Evolutionary conservation across 2,113 vertebrate species (phyloP).

Genomic region (Galeopterus variegatus): DNA sequence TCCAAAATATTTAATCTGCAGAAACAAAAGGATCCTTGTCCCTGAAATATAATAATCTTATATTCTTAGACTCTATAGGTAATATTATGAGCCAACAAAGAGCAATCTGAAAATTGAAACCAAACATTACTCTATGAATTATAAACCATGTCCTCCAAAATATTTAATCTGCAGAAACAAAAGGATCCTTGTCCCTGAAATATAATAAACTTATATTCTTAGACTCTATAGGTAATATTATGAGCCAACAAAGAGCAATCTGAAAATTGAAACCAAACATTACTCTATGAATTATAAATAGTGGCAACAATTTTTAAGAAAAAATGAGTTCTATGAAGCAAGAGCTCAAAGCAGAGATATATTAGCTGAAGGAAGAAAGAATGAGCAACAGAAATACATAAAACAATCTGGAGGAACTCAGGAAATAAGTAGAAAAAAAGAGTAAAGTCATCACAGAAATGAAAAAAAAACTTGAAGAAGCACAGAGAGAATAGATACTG

Average conservation of each 20-base stretch:
- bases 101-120: neutral
- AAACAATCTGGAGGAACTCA: neutral
- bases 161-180: too few species aligned
- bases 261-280: neutral
- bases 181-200: too few species aligned
- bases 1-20: neutral
- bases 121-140: neutral
- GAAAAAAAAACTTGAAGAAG: neutral
- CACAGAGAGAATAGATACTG: neutral
- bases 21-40: neutral
- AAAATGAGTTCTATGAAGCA: conserved; percentile 71
- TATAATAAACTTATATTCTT: neutral
- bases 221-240: neutral
- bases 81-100: neutral
- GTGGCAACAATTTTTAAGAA: neutral
- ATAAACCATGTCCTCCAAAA: too few species aligned
- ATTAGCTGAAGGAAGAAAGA: neutral
- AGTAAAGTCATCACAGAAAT: neutral
- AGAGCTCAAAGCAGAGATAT: neutral
- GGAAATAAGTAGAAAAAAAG: neutral
- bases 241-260: neutral
- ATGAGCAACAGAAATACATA: neutral
- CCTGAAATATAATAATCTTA: neutral
- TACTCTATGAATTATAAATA: neutral
- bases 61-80: neutral